Evolutionary conservation across 2,113 vertebrate species (phyloP).

Genomic region (Nasalis larvatus): DNA sequence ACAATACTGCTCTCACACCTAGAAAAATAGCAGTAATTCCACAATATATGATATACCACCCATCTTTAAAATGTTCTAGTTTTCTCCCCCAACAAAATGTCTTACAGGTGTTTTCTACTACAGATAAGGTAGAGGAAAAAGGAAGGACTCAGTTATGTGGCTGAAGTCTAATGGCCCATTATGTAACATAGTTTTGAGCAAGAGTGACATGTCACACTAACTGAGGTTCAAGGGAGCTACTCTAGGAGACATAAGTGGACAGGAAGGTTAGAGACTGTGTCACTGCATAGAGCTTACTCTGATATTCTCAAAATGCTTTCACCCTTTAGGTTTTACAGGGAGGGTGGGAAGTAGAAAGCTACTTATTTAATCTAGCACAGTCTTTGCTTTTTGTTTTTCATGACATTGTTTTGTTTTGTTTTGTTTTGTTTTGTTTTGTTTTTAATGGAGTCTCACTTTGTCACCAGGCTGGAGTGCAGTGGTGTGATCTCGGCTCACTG

Average conservation of each 20-base stretch:
- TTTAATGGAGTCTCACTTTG: no score
- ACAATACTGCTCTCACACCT: neutral
- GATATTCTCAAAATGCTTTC: neutral
- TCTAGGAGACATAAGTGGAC: neutral
- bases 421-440: no score
- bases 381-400: neutral
- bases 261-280: neutral
- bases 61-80: neutral
- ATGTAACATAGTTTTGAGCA: neutral
- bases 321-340: neutral
- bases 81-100: neutral
- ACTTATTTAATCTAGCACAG: neutral
- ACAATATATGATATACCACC: neutral
- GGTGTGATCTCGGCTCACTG: no score
- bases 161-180: neutral
- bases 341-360: neutral
- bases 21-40: neutral
- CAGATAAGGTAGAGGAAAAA: neutral
- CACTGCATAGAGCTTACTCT: neutral
- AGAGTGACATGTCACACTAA: neutral
- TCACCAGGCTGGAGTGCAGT: no score
- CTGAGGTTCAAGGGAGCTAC: neutral
- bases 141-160: rapidly evolving
- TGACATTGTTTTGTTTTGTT: neutral
- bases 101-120: neutral